phyloP scores from a whole-genome alignment of 92 coral and sea anemone genomes.

The Anthopleura xanthogrammica region DNA sequence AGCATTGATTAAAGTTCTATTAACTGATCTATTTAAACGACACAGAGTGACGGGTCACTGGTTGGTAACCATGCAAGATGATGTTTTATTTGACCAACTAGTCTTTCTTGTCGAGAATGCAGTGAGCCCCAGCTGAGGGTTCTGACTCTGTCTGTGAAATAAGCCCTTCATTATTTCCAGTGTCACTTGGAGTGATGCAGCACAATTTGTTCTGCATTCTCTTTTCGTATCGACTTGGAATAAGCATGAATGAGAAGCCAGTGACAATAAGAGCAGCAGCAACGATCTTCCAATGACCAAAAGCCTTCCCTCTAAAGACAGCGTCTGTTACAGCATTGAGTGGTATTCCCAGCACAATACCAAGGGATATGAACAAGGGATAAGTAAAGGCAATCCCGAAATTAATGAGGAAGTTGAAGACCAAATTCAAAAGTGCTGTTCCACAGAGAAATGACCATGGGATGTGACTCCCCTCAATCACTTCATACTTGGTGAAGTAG shows the following conservation, averaged over 20 bases:
- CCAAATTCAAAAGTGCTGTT: constrained; percentile 46
- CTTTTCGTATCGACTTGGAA: constrained; percentile 48
- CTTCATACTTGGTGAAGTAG: too few relatives aligned
- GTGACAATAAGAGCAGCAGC: constrained; percentile 68
- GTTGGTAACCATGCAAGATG: too few relatives aligned
- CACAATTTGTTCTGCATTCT: constrained; percentile 24
- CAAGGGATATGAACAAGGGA: constrained; percentile 86
- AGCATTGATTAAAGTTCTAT: too few relatives aligned
- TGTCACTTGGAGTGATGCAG: constrained; percentile 4
- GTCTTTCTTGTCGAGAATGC: too few relatives aligned
- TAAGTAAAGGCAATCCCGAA: constrained; percentile 89
- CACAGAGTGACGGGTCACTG: too few relatives aligned
- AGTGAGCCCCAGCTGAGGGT: too few relatives aligned
- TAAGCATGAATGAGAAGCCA: constrained; percentile 67
- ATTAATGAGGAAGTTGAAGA: constrained; percentile 77
- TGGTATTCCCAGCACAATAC: constrained; percentile 90
- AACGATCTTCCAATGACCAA: constrained; percentile 59
- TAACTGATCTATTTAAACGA: too few relatives aligned
- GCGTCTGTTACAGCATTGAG: constrained; percentile 78
- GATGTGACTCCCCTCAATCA: too few relatives aligned
- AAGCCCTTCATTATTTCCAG: not conserved
- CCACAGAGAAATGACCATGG: constrained; percentile 75
- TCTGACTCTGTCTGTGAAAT: not conserved
- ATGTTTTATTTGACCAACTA: too few relatives aligned
- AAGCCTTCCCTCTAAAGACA: constrained; percentile 61